Evolutionary conservation across 2,113 vertebrate species (phyloP).

Genomic region (Malurus elegans): DNA sequence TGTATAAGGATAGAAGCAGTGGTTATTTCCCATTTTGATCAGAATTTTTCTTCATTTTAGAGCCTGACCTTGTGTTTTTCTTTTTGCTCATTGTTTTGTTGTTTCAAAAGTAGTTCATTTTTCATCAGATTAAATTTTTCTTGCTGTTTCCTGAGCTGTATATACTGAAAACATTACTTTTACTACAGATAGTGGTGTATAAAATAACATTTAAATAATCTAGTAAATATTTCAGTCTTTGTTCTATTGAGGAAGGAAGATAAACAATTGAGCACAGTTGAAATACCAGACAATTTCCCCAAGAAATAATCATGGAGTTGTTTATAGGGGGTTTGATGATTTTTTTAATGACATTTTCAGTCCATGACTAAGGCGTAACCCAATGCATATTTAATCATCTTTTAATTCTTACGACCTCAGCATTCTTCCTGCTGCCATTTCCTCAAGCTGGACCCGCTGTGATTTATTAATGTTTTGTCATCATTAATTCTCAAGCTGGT

Average conservation of each 20-base stretch:
- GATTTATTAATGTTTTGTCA: not conserved
- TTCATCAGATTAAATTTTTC: not conserved
- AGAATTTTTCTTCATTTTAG: not conserved
- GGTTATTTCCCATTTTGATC: not conserved
- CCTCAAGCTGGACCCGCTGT: not conserved
- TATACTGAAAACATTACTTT: not conserved
- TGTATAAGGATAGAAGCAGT: not conserved
- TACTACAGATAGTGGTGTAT: not conserved
- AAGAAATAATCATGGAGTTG: not conserved
- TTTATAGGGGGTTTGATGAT: not conserved
- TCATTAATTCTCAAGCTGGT: not conserved
- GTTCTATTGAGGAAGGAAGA: not conserved
- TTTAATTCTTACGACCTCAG: not conserved
- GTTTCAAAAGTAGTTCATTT: not conserved
- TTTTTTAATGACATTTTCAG: conserved; percentile 5
- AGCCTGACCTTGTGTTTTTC: not conserved
- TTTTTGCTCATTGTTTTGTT: not conserved
- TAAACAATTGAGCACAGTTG: not conserved
- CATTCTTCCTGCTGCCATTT: not conserved
- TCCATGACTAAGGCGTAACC: not conserved
- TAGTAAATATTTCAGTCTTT: not conserved
- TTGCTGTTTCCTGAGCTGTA: not conserved
- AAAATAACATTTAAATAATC: not conserved
- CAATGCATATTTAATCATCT: not conserved
- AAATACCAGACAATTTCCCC: not conserved